These are phyloP conservation scores for Mactra quadrangularis DNA, from an alignment of 1,140 invertebrate genomes.

Conservation along the genomic window DNA sequence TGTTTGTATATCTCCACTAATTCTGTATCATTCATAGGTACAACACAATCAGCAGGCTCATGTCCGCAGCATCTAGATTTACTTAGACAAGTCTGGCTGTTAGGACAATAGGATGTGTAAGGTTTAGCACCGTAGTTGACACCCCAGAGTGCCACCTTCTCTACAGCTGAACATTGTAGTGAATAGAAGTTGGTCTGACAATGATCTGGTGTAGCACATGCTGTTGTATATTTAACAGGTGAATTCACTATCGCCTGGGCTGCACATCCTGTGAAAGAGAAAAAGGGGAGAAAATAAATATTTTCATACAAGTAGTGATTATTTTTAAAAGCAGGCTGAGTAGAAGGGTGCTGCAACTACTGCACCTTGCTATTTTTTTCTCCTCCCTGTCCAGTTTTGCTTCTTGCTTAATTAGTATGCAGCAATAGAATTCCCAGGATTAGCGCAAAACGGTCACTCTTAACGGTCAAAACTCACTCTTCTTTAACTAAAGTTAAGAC, in stretches of 20 bases:
- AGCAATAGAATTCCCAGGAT: no score
- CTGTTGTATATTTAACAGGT: slow-evolving; percentile 1
- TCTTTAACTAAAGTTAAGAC: no score
- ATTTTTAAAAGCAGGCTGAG: no score
- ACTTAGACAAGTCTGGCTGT: slow-evolving; percentile 18
- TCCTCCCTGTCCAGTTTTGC: no score
- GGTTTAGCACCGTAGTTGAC: slow-evolving; percentile 53
- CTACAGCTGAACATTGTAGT: slow-evolving; percentile 27
- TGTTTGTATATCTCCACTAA: slow-evolving; percentile 28
- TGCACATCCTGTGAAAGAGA: no score
- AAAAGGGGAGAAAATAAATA: no score
- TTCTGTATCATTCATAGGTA: slow-evolving; percentile 26
- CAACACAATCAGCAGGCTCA: slow-evolving; percentile 44
- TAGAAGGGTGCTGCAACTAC: no score
- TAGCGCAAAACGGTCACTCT: no score
- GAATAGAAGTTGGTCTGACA: slow-evolving; percentile 42
- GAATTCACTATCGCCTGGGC: background rate
- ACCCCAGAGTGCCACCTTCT: slow-evolving; percentile 33
- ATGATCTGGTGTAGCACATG: slow-evolving; percentile 23
- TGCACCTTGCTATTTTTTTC: no score
- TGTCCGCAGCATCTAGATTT: slow-evolving; percentile 18
- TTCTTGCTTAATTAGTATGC: no score
- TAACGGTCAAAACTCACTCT: no score
- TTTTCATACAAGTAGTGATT: no score
- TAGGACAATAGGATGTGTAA: slow-evolving; percentile 39